phyloP scores from a whole-genome alignment of 2,113 vertebrate species.

The Atherinomorus stipes region DNA sequence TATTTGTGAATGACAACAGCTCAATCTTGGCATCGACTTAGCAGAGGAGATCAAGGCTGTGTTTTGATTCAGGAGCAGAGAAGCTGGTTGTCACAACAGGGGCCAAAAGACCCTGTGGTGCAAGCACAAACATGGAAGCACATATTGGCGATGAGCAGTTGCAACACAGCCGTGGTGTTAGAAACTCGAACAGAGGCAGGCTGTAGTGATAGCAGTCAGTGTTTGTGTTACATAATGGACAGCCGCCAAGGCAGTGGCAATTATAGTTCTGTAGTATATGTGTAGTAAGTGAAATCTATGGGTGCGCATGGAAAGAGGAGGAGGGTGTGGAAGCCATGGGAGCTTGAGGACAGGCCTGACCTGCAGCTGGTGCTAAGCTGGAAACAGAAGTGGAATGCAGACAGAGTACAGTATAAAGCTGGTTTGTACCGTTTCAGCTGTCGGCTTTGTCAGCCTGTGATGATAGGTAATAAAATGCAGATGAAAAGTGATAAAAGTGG shows the following conservation, averaged over 20 bases:
- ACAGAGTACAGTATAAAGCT: conserved; percentile 45
- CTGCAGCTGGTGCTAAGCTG: conserved; percentile 52
- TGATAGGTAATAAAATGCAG: conserved; percentile 16
- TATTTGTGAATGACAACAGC: conserved; percentile 51
- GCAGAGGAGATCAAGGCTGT: conserved; percentile 21
- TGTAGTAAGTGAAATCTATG: conserved; percentile 65
- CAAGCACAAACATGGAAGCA: conserved; percentile 45
- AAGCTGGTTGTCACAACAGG: conserved; percentile 76
- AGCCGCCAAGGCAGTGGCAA: conserved; percentile 47
- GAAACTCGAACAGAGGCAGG: conserved; percentile 64
- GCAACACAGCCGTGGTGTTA: conserved; percentile 47
- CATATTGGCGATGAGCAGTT: conserved; percentile 4
- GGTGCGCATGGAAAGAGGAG: conserved; percentile 67
- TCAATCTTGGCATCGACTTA: conserved; percentile 6
- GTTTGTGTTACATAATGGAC: conserved; percentile 81
- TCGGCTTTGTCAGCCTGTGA: conserved; percentile 52
- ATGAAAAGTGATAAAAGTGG: conserved; percentile 13
- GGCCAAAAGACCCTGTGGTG: conserved; percentile 40
- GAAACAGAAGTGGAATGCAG: conserved; percentile 57
- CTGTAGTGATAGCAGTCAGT: conserved; percentile 80
- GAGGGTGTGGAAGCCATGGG: conserved; percentile 54
- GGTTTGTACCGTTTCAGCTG: conserved; percentile 70
- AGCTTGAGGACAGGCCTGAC: conserved; percentile 37
- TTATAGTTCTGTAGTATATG: conserved; percentile 60
- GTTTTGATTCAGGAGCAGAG: conserved; percentile 26